phyloP scores from a whole-genome alignment of 2,888 invertebrate species.

The Mythimna loreyi region DNA sequence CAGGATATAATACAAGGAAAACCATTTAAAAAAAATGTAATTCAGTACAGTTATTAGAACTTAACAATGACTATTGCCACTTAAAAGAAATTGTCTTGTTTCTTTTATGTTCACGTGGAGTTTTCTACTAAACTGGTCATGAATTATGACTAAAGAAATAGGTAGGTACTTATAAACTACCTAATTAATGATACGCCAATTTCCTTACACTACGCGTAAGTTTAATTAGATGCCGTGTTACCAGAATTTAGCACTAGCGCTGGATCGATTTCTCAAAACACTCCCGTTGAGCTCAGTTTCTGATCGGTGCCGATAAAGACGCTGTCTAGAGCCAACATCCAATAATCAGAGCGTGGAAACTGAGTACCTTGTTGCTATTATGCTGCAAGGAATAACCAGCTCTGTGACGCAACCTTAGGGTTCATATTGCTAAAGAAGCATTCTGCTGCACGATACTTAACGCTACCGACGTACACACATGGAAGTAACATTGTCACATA shows the following conservation, averaged over 20 bases:
- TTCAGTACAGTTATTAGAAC: background rate
- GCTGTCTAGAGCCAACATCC: constrained; percentile 90
- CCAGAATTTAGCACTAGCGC: constrained; percentile 50
- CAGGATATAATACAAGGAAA: background rate
- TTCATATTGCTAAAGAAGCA: constrained; percentile 61
- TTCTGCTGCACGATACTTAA: constrained; percentile 55
- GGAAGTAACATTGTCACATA: constrained; percentile 63
- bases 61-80: background rate
- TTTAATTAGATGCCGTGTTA: constrained; percentile 36
- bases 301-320: constrained; percentile 89
- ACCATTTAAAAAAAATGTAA: background rate
- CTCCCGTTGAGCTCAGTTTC: constrained; percentile 78
- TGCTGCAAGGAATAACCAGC: constrained; percentile 72
- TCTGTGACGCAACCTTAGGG: constrained; percentile 70
- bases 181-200: constrained; percentile 8
- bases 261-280: constrained; percentile 76
- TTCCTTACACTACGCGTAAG: constrained; percentile 9
- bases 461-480: constrained; percentile 59
- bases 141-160: constrained; percentile 27
- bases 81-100: constrained; percentile 1
- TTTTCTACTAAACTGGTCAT: constrained; percentile 30
- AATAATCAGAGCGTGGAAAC: constrained; percentile 91
- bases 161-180: background rate
- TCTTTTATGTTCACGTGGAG: constrained; percentile 12
- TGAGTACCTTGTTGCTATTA: constrained; percentile 84